Evolutionary conservation across 2,797 vertebrate species (phyloP).

Genomic region (Peromyscus aztecus): DNA sequence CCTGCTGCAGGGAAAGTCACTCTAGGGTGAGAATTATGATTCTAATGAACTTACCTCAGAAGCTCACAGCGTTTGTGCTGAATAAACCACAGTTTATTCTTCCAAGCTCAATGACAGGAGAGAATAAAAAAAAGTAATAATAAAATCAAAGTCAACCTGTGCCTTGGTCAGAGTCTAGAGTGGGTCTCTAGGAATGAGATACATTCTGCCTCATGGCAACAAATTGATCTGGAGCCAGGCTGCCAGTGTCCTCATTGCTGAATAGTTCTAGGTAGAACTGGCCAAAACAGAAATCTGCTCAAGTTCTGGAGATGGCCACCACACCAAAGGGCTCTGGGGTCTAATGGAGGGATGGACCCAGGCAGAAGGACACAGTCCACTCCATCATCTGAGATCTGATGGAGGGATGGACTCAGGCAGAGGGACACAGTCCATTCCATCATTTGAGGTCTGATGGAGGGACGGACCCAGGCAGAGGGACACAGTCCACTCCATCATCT

Average conservation of each 20-base stretch:
- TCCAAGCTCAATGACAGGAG: background rate
- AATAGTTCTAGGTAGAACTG: background rate
- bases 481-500: background rate
- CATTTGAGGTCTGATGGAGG: background rate
- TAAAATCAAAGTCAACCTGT: background rate
- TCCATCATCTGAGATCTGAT: background rate
- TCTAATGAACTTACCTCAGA: background rate
- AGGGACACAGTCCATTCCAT: background rate
- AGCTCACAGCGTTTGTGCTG: background rate
- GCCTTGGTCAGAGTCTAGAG: background rate
- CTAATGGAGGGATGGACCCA: background rate
- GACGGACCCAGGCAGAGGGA: background rate
- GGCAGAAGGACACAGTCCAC: background rate
- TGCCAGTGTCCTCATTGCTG: background rate
- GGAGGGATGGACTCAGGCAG: background rate
- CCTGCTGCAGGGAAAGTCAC: background rate
- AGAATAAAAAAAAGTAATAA: background rate
- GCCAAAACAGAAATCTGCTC: background rate
- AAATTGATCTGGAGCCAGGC: background rate
- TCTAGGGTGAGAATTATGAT: background rate
- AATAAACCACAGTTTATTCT: background rate
- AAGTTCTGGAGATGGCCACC: no score
- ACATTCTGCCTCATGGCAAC: background rate
- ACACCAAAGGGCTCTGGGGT: background rate
- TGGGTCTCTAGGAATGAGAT: no score